Evolutionary conservation across 2,113 vertebrate species (phyloP).

Genomic region (Paralichthys olivaceus): DNA sequence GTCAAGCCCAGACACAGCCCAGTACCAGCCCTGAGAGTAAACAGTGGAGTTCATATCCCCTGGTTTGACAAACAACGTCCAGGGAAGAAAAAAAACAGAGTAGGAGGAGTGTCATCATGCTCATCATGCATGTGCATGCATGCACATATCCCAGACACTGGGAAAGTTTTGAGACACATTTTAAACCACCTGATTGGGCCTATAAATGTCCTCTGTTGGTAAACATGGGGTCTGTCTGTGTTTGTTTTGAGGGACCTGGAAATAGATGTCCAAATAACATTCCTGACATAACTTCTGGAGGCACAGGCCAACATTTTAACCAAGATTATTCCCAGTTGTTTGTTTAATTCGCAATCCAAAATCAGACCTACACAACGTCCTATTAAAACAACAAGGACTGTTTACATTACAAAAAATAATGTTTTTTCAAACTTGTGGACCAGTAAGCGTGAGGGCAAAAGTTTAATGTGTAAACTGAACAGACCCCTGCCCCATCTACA

Average conservation of each 20-base stretch:
- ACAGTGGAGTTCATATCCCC: conserved; percentile 72
- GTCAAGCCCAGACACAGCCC: conserved; percentile 80
- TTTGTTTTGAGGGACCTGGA: conserved; percentile 62
- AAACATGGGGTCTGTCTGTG: conserved; percentile 66
- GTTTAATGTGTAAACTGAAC: conserved; percentile 13
- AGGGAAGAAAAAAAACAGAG: conserved; percentile 10
- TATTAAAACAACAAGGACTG: conserved; percentile 21
- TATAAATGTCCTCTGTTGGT: conserved; percentile 69
- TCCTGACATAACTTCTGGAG: conserved; percentile 51
- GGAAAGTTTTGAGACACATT: conserved; percentile 61
- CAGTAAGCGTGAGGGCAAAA: neutral
- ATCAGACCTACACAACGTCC: conserved; percentile 6
- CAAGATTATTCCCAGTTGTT: conserved; percentile 65
- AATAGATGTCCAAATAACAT: conserved; percentile 75
- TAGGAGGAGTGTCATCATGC: conserved; percentile 39
- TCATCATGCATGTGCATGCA: conserved; percentile 67
- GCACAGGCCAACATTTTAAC: conserved; percentile 40
- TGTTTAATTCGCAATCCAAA: conserved; percentile 46
- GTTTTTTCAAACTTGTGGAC: neutral
- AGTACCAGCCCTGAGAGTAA: conserved; percentile 73
- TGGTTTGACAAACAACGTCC: conserved; percentile 61
- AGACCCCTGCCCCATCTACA: neutral
- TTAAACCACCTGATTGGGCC: conserved; percentile 65
- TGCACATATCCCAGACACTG: conserved; percentile 55
- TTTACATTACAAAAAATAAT: conserved; percentile 36